Percentiles rank a stretch among this genome's conserved stretches.
These are phyloP conservation scores for Brachypodius melanocephalos DNA, from an alignment of 2,113 vertebrate genomes.

Conservation along the genomic window DNA sequence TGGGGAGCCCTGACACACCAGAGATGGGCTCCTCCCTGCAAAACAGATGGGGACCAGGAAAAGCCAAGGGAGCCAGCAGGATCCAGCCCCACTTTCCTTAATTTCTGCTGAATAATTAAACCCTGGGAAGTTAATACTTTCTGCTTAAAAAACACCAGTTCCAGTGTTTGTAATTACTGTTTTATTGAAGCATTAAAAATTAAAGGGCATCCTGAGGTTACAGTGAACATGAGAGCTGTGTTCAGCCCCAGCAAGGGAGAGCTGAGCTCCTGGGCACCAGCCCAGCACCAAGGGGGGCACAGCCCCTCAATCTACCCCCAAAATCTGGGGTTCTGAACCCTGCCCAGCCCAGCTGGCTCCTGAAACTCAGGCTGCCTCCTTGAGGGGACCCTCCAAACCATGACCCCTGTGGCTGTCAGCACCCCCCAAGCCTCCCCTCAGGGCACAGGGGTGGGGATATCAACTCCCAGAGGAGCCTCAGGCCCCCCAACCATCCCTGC, in stretches of 20 bases:
- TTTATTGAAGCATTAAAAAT: constrained; percentile 54
- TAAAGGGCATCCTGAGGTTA: background rate
- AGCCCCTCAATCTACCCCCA: background rate
- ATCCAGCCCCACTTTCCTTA: constrained; percentile 28
- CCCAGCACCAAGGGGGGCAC: no score
- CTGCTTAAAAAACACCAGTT: constrained; percentile 42
- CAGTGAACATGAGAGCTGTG: background rate
- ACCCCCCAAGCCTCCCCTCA: background rate
- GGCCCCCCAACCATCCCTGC: accelerated
- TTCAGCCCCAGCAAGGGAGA: background rate
- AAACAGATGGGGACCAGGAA: background rate
- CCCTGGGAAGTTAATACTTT: constrained; percentile 66
- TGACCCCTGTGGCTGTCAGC: background rate
- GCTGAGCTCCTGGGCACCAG: background rate
- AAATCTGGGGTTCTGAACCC: accelerated
- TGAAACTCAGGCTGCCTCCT: background rate
- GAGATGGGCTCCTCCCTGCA: background rate
- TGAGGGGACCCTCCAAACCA: background rate
- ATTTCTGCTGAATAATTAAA: constrained; percentile 77
- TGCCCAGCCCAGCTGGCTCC: background rate
- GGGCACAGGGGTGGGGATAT: accelerated
- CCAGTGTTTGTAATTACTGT: constrained; percentile 57
- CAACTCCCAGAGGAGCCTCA: background rate
- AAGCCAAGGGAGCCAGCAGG: background rate
- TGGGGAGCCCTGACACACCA: accelerated